Conservation (phyloP, 2,888 invertebrate species). For the Mongoloraphidia duomilia region DNA sequence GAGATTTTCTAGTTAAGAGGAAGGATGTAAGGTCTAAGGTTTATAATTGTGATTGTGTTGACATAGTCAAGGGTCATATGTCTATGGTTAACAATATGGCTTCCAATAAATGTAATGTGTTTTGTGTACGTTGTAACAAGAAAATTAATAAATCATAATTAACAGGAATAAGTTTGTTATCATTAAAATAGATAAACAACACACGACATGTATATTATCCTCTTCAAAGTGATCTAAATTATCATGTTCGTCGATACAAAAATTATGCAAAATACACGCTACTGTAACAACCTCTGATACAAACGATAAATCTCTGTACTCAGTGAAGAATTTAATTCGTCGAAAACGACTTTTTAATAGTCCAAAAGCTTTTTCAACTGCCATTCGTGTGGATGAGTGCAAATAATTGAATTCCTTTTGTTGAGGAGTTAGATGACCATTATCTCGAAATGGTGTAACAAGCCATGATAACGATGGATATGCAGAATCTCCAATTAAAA, state of each 20-base stretch:
- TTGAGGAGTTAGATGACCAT: constrained; percentile 8
- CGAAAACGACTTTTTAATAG: constrained; percentile 10
- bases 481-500: constrained; percentile 14
- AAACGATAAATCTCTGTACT: constrained; percentile 10
- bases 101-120: too few species aligned
- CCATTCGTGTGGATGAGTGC: constrained; percentile 10
- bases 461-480: constrained; percentile 13
- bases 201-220: background rate
- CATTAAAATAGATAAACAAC: too few species aligned
- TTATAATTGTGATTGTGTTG: too few species aligned
- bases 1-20: too few species aligned
- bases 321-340: constrained; percentile 9
- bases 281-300: constrained; percentile 8
- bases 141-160: too few species aligned
- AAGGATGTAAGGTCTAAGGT: too few species aligned
- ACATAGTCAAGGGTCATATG: too few species aligned
- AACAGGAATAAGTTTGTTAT: too few species aligned
- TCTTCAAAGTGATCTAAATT: constrained; percentile 3
- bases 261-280: constrained; percentile 11
- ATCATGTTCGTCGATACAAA: constrained; percentile 8
- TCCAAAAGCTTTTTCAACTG: constrained; percentile 9
- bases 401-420: constrained; percentile 11
- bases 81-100: too few species aligned
- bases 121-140: too few species aligned
- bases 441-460: constrained; percentile 10